Percentiles rank a stretch among this genome's conserved stretches.
phyloP scores from a whole-genome alignment of 2,888 invertebrate species.

The Sphaerophoria taeniata region DNA sequence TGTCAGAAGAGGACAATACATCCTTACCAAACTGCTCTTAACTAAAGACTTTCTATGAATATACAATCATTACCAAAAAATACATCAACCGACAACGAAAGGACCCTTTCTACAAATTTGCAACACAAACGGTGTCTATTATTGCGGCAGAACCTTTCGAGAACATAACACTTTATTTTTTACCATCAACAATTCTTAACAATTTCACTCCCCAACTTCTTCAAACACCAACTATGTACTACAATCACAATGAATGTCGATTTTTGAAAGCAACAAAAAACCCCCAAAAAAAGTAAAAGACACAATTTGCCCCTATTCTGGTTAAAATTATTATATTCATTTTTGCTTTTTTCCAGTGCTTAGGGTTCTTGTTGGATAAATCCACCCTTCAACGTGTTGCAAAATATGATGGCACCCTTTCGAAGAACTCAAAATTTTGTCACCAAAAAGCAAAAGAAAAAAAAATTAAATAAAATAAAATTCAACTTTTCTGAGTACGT shows the following conservation, averaged over 20 bases:
- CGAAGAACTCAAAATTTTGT: slow-evolving; percentile 33
- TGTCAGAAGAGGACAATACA: no score
- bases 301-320: slow-evolving; percentile 63
- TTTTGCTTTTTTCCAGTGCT: slow-evolving; percentile 31
- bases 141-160: slow-evolving; percentile 57
- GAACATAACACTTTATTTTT: slow-evolving; percentile 46
- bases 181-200: slow-evolving; percentile 28
- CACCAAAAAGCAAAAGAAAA: not conserved
- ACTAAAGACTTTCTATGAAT: slow-evolving; percentile 25
- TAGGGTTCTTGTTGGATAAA: slow-evolving; percentile 6
- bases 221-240: slow-evolving; percentile 40
- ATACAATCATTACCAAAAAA: slow-evolving; percentile 47
- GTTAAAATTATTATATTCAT: slow-evolving; percentile 54
- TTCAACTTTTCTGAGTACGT: slow-evolving; percentile 34
- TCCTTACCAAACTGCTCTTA: no score
- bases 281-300: slow-evolving; percentile 15
- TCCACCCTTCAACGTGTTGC: slow-evolving; percentile 53
- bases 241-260: slow-evolving; percentile 48
- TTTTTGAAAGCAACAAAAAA: slow-evolving; percentile 36
- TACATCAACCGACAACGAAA: slow-evolving; percentile 27
- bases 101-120: slow-evolving; percentile 26
- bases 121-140: slow-evolving; percentile 54
- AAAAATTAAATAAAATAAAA: slow-evolving; percentile 23
- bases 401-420: slow-evolving; percentile 48
- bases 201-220: slow-evolving; percentile 19